Evolutionary conservation across 2,888 invertebrate genomes (phyloP), one percentile per base, ranked within the genome.

Genomic region (Clistopyga incitator): DNA sequence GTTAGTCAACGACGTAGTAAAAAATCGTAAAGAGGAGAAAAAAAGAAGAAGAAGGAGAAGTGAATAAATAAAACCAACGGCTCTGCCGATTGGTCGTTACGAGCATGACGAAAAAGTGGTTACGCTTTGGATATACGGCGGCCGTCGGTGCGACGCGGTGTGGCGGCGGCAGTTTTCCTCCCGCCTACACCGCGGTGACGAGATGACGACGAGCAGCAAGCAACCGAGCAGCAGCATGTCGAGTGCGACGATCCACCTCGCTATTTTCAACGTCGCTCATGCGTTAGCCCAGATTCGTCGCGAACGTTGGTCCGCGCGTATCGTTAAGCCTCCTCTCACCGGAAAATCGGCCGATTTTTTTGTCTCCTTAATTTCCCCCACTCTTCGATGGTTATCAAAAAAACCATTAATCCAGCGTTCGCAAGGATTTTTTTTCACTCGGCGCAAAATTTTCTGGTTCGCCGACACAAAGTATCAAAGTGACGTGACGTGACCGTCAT

Each of bases 271-370:
- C 91, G 86, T 80, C 88, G 88, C 84, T 84, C 71, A 59, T 71
- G 65, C 76, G 83, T 88, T 92, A 91, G 91, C 91, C 92, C 91
- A 92, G 91, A 91, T 92, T 90, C 89, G 88, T 86, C 81, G 84
- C 89, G 90, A 90, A 87, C 90, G 89, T 88, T 90, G 86, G 84
- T 59, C 76, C 86, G 87, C 84, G 89, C 82, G 86, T 84, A 23
- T 82, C 80, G 70, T 56, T 25, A 23, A 15, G 6, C 1, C 68
- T 18, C 71, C 11, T 3, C 68, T 18, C 71, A 13, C 25, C 34
- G 47, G 20, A 50, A 6, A 13, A 25, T 50, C n/a, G n/a, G n/a
- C 13, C 13, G 11, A 18, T 76, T 38, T 3, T 64, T 13, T 38
- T n/a, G n/a, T n/a, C n/a, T n/a, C n/a, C 29, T 23, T 42, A 20